Base-by-base conservation (phyloP, 2,888 invertebrate genomes). In the Coenonympha arcania region DNA sequence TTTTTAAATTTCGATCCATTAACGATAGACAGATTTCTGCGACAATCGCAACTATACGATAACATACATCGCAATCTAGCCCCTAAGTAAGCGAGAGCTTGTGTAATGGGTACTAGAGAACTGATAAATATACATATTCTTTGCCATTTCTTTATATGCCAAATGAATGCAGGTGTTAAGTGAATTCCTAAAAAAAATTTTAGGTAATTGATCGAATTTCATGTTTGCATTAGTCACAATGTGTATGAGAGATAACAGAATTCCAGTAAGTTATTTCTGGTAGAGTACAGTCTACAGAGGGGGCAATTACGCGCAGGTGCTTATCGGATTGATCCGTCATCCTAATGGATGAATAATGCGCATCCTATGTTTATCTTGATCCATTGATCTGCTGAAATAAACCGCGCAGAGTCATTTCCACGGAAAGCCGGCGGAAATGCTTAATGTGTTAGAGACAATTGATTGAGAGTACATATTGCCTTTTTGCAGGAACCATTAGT, bases 301-400 rank as follows among this genome's bases (percentile, higher is more conserved):
- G n/a, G n/a, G n/a, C n/a, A n/a, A 44, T 34, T 24, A 34, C 15
- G 13, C 6, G 4, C 44, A 44, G 44, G 33, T 44, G 44, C 44
- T 24, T 34, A 24, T 8, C 9, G 24, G 44, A 34, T 34, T 44
- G 44, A 34, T 34, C 34, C 24, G 44, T 44, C 44, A 44, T 34
- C 22, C 16, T 44, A 44, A 44, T 44, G 44, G 44, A 44, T 44
- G 37, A 22, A 9, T 0, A 4, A 8, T 15, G 4, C n/a, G n/a
- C n/a, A n/a, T n/a, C n/a, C 6, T 37, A 19, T 41, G 44, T 33
- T 44, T 44, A 44, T 24, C 8, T 33, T 44, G 33, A 44, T 24
- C 8, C 34, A 34, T 24, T 34, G n/a, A 24, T 44, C 34, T 22
- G 44, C n/a, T 44, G 22, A 44, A 34, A 22, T 11, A 43, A 43